Evolutionary conservation across 2,888 invertebrate genomes (phyloP), one percentile per base, ranked within the genome.

Genomic region (Nemurella pictetii): DNA sequence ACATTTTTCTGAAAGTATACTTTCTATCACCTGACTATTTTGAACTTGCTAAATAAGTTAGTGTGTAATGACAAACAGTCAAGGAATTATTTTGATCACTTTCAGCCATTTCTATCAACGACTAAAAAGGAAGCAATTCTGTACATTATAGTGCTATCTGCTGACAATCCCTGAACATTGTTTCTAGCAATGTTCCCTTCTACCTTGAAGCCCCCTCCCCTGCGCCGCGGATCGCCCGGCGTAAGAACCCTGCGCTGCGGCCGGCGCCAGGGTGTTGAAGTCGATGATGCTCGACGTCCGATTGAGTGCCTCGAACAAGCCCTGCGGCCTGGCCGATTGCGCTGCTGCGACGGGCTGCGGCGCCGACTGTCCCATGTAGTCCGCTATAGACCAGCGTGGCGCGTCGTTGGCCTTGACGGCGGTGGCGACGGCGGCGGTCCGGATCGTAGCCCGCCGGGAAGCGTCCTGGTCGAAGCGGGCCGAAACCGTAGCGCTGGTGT

Each of bases 231-330:
- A 12, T 55, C 20, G 55, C 20, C 20, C 26, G 26, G 2, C 27
- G 4, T n/a, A 75, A 75, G 75, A 12, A 12, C 55, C 32, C 35
- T n/a, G 27, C 2, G 80, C 20, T 26, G 27, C n/a, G n/a, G n/a
- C 12, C 75, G 9, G 28, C 7, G 36, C 80, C 12, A 82, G 83
- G 27, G 85, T 85, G 72, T 87, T 87, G 77, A 87, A 87, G 77
- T 87, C 86, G 27, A 87, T 87, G 0, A 82, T 85, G 26, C 75
- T 84, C 12, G 86, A 84, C 0, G 85, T 81, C n/a, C 83, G 85
- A 29, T 87, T 86, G 26, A 87, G 84, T 12, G 85, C 85, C 25
- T 85, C 73, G 72, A 87, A 87, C 12, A 87, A 73, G 27, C 84
- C 32, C 25, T 25, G 29, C 3, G 80, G 80, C 25, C 26, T 30